Conservation (phyloP, 2,888 invertebrate species). For the Brachynemurus nebulosus region DNA sequence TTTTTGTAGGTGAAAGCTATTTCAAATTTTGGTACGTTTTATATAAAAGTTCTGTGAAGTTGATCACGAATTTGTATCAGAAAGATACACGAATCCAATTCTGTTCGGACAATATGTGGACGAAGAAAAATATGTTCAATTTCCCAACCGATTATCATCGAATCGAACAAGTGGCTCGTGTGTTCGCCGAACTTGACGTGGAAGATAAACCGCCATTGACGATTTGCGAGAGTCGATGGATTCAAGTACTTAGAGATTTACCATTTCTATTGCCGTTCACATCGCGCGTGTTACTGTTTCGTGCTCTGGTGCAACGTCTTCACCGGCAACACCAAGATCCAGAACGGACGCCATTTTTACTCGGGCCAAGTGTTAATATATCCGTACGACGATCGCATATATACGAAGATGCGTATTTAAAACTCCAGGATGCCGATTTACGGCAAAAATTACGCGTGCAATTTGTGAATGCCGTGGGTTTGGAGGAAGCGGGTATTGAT, state of each 20-base stretch:
- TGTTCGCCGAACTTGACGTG: conserved; percentile 21
- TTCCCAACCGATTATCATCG: conserved; percentile 9
- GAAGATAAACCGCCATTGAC: conserved; percentile 76
- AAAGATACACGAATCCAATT: conserved; percentile 9
- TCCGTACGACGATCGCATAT: conserved; percentile 77
- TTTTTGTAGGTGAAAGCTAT: conserved; percentile 4
- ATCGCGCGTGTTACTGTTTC: conserved; percentile 73
- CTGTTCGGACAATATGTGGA: conserved; percentile 8
- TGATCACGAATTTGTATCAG: conserved; percentile 9
- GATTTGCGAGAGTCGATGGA: conserved; percentile 72
- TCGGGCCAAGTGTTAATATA: conserved; percentile 32
- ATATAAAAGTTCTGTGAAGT: conserved; percentile 10
- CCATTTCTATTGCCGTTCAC: conserved; percentile 91
- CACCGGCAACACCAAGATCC: conserved; percentile 26
- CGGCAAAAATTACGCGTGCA: conserved; percentile 77
- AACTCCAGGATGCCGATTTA: conserved; percentile 56
- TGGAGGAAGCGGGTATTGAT: conserved; percentile 93
- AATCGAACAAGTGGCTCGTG: conserved; percentile 8
- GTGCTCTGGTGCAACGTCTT: conserved; percentile 43
- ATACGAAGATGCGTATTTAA: conserved; percentile 86
- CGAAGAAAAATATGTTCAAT: conserved; percentile 8
- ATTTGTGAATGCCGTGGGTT: conserved; percentile 76
- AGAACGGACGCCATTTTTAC: conserved; percentile 17
- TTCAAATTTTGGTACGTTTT: conserved; percentile 9
- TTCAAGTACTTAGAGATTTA: conserved; percentile 79